Evolutionary conservation across 2,113 vertebrate species (phyloP).

Genomic region (Panthera uncia): DNA sequence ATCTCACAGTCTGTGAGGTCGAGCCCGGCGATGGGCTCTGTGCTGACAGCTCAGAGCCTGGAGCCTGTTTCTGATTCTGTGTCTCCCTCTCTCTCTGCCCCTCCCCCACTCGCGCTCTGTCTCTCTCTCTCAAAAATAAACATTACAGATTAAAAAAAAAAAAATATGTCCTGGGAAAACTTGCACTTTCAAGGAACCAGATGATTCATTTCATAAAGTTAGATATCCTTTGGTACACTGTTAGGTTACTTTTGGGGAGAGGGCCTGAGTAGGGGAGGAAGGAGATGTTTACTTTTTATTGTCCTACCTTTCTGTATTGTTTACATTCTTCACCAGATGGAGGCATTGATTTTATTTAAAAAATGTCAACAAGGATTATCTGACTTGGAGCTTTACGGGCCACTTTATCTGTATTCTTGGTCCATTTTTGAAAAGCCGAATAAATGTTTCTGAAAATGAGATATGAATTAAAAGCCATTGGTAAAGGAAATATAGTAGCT

Average conservation of each 20-base stretch:
- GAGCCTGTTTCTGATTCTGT: too few species aligned
- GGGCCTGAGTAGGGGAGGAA: not conserved
- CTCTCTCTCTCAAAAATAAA: too few species aligned
- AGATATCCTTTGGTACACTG: not conserved
- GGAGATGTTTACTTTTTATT: not conserved
- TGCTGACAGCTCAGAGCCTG: too few species aligned
- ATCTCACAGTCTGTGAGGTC: too few species aligned
- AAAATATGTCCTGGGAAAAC: not conserved
- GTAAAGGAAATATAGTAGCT: not conserved
- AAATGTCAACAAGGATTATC: not conserved
- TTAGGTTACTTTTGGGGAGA: not conserved
- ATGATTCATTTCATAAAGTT: not conserved
- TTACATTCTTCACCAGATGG: not conserved
- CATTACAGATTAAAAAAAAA: too few species aligned
- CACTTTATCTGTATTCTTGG: not conserved
- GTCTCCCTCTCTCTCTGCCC: too few species aligned
- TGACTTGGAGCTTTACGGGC: not conserved
- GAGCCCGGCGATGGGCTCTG: too few species aligned
- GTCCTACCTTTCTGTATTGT: not conserved
- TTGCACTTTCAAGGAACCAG: slow-evolving; percentile 33
- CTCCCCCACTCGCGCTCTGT: too few species aligned
- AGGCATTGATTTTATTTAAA: not conserved
- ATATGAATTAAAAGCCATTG: not conserved
- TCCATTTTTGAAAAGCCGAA: not conserved
- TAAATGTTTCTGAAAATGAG: not conserved